Percentiles rank a stretch among this genome's conserved stretches.
phyloP scores from a whole-genome alignment of 2,113 vertebrate genomes.

The Pandion haliaetus region DNA sequence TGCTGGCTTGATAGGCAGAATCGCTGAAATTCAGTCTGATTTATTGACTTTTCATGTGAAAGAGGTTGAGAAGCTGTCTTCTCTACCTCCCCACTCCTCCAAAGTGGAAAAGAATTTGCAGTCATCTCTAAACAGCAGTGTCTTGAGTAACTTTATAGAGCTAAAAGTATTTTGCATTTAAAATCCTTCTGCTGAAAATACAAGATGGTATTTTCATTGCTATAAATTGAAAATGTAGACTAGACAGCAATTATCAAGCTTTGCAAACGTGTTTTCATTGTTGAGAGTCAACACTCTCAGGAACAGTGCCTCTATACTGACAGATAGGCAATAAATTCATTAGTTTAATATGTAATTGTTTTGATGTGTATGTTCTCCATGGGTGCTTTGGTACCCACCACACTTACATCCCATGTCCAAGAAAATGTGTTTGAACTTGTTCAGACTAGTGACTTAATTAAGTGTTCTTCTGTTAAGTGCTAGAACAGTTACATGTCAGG shows the following conservation, averaged over 20 bases:
- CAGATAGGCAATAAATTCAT: slow-evolving; percentile 3
- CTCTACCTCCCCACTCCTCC: background rate
- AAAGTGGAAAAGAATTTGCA: background rate
- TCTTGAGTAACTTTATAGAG: background rate
- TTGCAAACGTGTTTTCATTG: background rate
- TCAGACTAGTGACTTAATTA: slow-evolving; percentile 34
- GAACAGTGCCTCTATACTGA: background rate
- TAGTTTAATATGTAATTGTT: slow-evolving; percentile 9
- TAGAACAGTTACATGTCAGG: background rate
- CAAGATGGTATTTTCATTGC: background rate
- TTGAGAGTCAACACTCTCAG: background rate
- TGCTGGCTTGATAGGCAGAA: background rate
- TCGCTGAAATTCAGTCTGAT: background rate
- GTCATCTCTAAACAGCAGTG: background rate
- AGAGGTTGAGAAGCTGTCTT: background rate
- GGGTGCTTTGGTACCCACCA: background rate
- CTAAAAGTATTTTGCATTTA: background rate
- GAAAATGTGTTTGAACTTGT: slow-evolving; percentile 35
- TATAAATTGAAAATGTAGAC: background rate
- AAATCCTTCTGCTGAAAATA: background rate
- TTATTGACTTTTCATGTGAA: background rate
- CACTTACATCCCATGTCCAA: background rate
- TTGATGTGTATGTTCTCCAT: background rate
- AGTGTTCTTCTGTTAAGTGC: background rate
- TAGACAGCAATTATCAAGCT: background rate